Conservation (phyloP, 2,113 vertebrate genomes). For the Sturnus vulgaris region DNA sequence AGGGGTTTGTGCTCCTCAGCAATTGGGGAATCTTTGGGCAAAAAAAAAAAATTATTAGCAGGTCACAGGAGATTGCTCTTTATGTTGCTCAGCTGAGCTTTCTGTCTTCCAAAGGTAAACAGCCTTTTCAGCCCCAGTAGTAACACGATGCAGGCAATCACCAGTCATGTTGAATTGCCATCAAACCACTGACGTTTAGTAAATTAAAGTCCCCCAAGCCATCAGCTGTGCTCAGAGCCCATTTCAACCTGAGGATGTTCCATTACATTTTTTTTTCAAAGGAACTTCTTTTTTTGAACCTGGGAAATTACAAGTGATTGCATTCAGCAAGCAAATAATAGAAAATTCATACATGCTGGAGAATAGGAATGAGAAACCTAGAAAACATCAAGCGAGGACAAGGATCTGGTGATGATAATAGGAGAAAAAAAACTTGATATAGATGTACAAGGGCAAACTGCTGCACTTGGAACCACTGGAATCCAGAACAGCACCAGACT, state of each 20-base stretch:
- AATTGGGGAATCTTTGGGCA: not conserved
- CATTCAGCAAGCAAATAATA: constrained; percentile 61
- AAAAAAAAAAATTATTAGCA: not conserved
- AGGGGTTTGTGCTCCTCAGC: not conserved
- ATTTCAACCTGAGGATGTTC: constrained; percentile 68
- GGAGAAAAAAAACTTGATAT: not conserved
- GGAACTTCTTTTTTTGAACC: constrained; percentile 64
- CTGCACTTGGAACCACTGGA: not conserved
- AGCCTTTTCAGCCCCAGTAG: constrained; percentile 46
- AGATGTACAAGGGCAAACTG: not conserved
- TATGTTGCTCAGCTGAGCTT: constrained; percentile 36
- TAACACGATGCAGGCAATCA: constrained; percentile 62
- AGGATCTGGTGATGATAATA: not conserved
- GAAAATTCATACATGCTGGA: not conserved
- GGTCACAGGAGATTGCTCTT: not conserved
- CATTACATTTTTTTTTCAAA: constrained; percentile 66
- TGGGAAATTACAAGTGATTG: constrained; percentile 65
- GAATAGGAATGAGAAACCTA: constrained; percentile 45
- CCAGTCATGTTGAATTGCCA: constrained; percentile 68
- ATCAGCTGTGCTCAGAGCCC: constrained; percentile 46
- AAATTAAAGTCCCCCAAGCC: constrained; percentile 68
- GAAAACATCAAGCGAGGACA: constrained; percentile 41
- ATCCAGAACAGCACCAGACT: not conserved
- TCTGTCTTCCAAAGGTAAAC: constrained; percentile 60
- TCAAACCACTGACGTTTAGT: constrained; percentile 68